Percentiles rank a stretch among this genome's conserved stretches.
Conservation (phyloP, 2,113 vertebrate genomes). For the Oriolus oriolus region DNA sequence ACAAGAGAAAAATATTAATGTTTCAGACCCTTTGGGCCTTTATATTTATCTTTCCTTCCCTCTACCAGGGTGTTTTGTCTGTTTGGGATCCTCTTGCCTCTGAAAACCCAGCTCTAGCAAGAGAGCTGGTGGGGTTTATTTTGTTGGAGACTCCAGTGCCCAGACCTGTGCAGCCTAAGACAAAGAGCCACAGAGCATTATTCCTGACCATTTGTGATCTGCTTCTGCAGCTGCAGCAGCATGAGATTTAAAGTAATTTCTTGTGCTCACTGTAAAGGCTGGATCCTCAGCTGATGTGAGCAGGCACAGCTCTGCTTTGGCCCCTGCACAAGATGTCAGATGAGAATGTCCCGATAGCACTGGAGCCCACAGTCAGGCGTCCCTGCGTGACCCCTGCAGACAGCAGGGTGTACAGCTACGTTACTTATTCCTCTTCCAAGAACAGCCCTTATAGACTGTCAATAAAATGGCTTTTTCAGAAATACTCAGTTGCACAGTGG, state of each 20-base stretch:
- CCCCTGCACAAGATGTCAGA: neutral
- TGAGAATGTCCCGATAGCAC: fast-evolving
- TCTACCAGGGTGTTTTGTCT: neutral
- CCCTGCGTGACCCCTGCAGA: neutral
- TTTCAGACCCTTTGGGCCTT: neutral
- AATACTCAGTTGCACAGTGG: neutral
- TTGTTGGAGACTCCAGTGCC: neutral
- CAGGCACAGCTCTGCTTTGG: neutral
- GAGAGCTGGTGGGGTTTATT: neutral
- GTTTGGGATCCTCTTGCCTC: neutral
- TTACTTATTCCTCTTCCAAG: neutral
- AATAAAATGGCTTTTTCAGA: neutral
- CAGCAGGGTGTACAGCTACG: neutral
- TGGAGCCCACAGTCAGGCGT: neutral
- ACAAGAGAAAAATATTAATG: neutral
- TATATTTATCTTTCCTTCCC: neutral
- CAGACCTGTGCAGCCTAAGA: neutral
- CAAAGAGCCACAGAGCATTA: neutral
- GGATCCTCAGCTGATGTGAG: neutral
- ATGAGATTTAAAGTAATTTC: neutral
- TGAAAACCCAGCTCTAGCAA: neutral
- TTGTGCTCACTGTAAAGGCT: neutral
- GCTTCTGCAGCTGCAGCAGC: neutral
- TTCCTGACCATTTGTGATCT: neutral
- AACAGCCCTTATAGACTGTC: neutral